Evolutionary conservation across 2,797 vertebrate species (phyloP), one percentile per base, ranked within the genome.

Genomic region (Halcyon smyrnensis): DNA sequence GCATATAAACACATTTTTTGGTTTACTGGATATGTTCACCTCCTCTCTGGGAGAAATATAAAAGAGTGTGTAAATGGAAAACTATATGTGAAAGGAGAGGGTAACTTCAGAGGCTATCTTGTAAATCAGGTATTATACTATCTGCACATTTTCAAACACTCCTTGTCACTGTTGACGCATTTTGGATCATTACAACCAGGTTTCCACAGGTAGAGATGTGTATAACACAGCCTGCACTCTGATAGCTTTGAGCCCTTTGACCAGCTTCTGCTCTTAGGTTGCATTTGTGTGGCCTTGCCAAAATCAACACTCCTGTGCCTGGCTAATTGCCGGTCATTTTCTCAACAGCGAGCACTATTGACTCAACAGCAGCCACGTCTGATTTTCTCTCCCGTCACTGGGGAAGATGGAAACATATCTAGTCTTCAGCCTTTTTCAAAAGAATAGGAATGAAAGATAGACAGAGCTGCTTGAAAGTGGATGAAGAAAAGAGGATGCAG

Each of bases 281-380:
- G 41, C 39, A 57, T 25, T 64, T 21, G 13, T 39, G 28, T 11
- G 3, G 57, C 63, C 50, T 64, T 5, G 0, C 9, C 0, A 0
- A 88, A 93, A 89, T 30, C 21, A 8, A 6, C 64, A 50, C 24
- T 80, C 3, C 0, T 70, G 63, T 2, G 1, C 77, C 79, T 80
- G 69, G 50, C 59, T 94, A 94, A 96, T 69, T 91, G 60, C 62
- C 75, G 60, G 51, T 50, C 84, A 62, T 84, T 93, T 83, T 62
- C 92, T 84, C 65, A 65, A 64, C 13, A 2, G 77, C 54, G 53
- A 95, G 68, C 15, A 73, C 17, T 28, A 91, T 12, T 82, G 76
- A 96, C 50, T 77, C 69, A 81, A 62, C 8, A 74, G 65, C 69
- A 92, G 39, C 48, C 30, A 74, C 2, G 25, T 56, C 39, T 94